These are phyloP conservation scores for Phrynocephalus guinanensis DNA, from an alignment of 2,797 vertebrate species.

Conservation along the genomic window DNA sequence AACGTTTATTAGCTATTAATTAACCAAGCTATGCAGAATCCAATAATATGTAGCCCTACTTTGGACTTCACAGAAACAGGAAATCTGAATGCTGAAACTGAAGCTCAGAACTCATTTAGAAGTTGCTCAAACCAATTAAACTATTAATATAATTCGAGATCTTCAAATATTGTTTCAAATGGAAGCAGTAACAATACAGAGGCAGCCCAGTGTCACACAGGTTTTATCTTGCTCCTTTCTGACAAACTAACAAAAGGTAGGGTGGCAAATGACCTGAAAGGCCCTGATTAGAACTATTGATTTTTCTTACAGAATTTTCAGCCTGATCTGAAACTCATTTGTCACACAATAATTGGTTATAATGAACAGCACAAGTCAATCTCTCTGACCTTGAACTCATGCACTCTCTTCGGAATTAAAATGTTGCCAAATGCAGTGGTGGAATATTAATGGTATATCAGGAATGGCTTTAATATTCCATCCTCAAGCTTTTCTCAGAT, in stretches of 20 bases:
- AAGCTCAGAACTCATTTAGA: conserved; percentile 72
- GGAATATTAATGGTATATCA: conserved; percentile 81
- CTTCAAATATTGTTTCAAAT: conserved; percentile 75
- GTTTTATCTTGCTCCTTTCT: conserved; percentile 83
- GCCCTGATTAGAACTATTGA: conserved; percentile 88
- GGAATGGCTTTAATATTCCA: conserved; percentile 75
- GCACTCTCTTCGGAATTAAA: conserved; percentile 81
- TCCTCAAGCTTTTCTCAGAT: conserved; percentile 55
- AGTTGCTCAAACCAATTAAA: conserved; percentile 79
- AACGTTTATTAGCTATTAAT: conserved; percentile 55
- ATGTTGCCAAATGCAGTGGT: conserved; percentile 75
- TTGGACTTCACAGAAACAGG: conserved; percentile 57
- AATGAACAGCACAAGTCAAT: conserved; percentile 86
- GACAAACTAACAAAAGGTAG: conserved; percentile 85
- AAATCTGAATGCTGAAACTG: conserved; percentile 67
- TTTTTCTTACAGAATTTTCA: conserved; percentile 88
- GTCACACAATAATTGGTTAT: conserved; percentile 86
- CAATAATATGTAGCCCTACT: conserved; percentile 50
- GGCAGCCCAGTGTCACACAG: conserved; percentile 73
- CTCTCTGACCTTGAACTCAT: conserved; percentile 87
- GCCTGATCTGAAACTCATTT: conserved; percentile 87
- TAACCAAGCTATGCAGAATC: conserved; percentile 36
- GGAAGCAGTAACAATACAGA: conserved; percentile 64
- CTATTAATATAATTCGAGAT: conserved; percentile 76
- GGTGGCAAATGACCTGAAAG: conserved; percentile 83